A percentile compares a stretch with the other conserved stretches of the same genome.
Evolutionary conservation across 2,888 invertebrate species (phyloP).

Genomic region (Halictus quadricinctus): DNA sequence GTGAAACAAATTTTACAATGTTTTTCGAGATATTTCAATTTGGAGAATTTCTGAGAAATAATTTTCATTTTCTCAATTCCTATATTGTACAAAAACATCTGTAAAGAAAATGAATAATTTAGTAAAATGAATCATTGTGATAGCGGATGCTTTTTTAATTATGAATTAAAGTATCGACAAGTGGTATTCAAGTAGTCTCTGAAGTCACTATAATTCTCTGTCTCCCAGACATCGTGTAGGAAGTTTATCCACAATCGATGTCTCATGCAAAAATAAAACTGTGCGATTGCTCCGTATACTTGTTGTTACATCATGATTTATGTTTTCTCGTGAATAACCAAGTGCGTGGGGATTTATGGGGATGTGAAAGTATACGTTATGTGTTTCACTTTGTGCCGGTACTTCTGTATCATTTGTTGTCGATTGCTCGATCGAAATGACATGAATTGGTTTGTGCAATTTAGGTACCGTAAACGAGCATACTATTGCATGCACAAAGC

Average conservation of each 20-base stretch:
- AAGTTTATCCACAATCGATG: neutral
- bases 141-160: too few relatives aligned
- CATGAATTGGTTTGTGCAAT: neutral
- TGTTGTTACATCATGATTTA: neutral
- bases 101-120: too few relatives aligned
- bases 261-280: neutral
- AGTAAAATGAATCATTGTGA: too few relatives aligned
- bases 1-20: neutral
- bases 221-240: neutral
- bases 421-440: neutral
- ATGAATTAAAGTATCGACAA: neutral
- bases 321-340: neutral
- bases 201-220: neutral
- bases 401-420: neutral
- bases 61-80: neutral
- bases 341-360: neutral
- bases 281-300: neutral
- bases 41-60: neutral
- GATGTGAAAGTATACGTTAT: neutral
- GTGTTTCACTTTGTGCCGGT: neutral
- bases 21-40: neutral
- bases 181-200: neutral
- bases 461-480: neutral
- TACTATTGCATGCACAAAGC: neutral
- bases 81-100: neutral